These are phyloP conservation scores for Poicephalus gulielmi DNA, from an alignment of 2,113 vertebrate genomes.

Conservation along the genomic window DNA sequence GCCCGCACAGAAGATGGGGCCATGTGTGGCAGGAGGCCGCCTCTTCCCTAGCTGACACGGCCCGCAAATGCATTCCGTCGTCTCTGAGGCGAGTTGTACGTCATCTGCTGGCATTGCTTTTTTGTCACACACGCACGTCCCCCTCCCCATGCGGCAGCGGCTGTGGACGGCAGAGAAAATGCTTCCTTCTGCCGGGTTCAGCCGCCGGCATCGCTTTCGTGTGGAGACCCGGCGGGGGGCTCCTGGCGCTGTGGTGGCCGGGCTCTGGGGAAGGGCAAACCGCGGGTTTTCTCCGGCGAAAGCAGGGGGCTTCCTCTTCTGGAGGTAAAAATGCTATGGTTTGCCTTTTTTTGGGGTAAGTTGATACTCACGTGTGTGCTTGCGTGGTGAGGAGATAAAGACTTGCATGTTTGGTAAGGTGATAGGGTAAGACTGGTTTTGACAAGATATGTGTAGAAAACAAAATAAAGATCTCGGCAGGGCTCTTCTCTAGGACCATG, in stretches of 20 bases:
- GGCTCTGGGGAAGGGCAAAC: not conserved
- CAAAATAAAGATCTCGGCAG: not conserved
- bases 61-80: not conserved
- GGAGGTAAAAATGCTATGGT: not conserved
- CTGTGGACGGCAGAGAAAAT: not conserved
- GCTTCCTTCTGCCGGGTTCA: not conserved
- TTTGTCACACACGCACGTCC: not conserved
- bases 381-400: not conserved
- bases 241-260: not conserved
- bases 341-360: not conserved
- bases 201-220: not conserved
- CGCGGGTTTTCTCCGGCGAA: not conserved
- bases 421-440: not conserved
- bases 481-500: not conserved
- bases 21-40: not conserved
- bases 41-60: not conserved
- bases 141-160: not conserved
- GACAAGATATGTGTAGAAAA: rapidly evolving
- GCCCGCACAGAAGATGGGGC: not conserved
- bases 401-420: not conserved
- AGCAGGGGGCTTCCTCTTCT: not conserved
- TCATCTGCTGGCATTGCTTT: not conserved
- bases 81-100: not conserved
- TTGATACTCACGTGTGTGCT: not conserved
- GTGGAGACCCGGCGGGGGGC: not conserved